A percentile compares a stretch with the other conserved stretches of the same genome.
Conservation (phyloP, 1,140 invertebrate species). For the Pentalonia nigronervosa region DNA sequence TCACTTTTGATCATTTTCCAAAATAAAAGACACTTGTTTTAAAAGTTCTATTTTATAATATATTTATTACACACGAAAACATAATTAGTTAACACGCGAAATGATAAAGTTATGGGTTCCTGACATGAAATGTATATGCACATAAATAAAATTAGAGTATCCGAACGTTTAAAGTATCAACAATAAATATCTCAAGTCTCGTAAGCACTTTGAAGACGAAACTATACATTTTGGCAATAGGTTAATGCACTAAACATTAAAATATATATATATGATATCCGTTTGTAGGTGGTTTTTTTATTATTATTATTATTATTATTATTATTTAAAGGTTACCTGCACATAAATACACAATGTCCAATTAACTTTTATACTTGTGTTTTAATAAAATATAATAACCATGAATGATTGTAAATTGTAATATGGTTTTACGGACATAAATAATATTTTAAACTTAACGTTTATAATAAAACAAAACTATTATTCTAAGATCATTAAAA, state of each 20-base stretch:
- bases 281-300: not conserved
- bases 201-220: conserved; percentile 2
- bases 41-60: conserved; percentile 13
- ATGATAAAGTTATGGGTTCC: not conserved
- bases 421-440: conserved; percentile 2
- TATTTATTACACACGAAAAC: conserved; percentile 27
- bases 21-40: conserved; percentile 36
- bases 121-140: not conserved
- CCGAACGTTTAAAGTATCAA: not conserved
- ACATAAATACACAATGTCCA: not conserved
- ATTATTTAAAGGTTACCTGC: not conserved
- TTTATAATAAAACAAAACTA: not conserved
- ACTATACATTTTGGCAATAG: not conserved
- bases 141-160: conserved; percentile 22
- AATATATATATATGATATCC: not conserved
- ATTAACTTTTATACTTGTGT: not conserved
- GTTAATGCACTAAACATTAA: not conserved
- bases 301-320: not conserved
- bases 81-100: conserved; percentile 24
- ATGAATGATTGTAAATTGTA: conserved; percentile 20
- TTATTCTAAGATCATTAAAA: not conserved
- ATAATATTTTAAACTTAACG: not conserved
- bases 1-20: conserved; percentile 13
- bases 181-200: not conserved
- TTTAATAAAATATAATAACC: conserved; percentile 19